Base-by-base conservation (phyloP, 2,888 invertebrate species). In the Tyria jacobaeae region DNA sequence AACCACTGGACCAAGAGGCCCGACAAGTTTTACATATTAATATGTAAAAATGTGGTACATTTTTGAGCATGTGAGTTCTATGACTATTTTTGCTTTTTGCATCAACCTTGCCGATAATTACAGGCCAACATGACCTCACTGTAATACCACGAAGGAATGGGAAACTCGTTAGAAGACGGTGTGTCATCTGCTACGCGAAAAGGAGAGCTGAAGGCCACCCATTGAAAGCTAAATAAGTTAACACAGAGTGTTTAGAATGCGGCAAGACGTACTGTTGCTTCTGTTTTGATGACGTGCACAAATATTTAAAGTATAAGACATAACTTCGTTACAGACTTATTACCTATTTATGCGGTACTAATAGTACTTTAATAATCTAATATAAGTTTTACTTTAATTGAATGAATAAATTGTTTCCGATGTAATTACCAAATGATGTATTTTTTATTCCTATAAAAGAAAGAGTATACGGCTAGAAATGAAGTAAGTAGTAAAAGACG, bases 141-240 rank as follows among this genome's bases (percentile, higher is more conserved):
- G 21, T 53, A 56, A 63, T 63, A 57, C 60, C 60, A 51, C 27
- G 39, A 54, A 50, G 59, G 21, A 35, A 66, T 24, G 65, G 68
- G 21, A 68, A 57, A 49, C 55, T 66, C 24, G 50, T 58, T 49
- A 49, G 66, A n/a, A 60, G 60, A 60, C 63, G 68, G 15, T 68
- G 68, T 59, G 58, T 60, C 37, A 52, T 24, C 54, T 65, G 66
- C 58, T 66, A 66, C 49, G 59, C 57, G n/a, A 66, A 63, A 63
- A 60, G 39, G 52, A 68, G 57, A 51, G 58, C 54, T 21, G 54
- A 62, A 48, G 65, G 68, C 44, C 51, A 39, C 41, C 57, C 68
- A 34, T 24, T 55, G 44, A 62, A 63, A 58, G 34, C 61, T 25
- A 68, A 63, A 52, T 57, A 64, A 66, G 63, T 69, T 24, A 55